Base-by-base conservation (phyloP, 1,140 invertebrate species). In the Ruditapes philippinarum region DNA sequence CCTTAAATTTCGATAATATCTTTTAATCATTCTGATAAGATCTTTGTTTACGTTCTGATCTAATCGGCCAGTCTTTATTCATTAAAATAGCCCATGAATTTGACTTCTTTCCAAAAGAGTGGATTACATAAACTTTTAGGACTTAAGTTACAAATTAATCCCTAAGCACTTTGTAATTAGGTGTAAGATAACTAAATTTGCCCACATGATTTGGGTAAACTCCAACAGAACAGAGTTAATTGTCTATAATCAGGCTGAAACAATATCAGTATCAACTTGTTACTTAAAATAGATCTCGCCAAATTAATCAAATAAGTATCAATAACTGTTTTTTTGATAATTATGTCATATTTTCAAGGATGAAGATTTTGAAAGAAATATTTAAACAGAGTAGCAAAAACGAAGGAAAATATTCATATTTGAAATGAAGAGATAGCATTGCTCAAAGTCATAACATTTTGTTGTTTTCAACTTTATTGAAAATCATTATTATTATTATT, bases 91-190 rank as follows among this genome's bases (percentile, higher is more conserved):
- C 22, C 19, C 57, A 62, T n/a, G 19, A n/a, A 36, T 40, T 70
- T 70, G n/a, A 25, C n/a, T 25, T 38, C 14, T 19, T 3, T 28
- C 28, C 65, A 22, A 70, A 70, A 4, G 1, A 38, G 33, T 12
- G 38, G 65, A 70, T 70, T 70, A 70, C 38, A 4, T 19, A 70
- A 17, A 70, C 5, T 45, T 70, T 60, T 65, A 65, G 33, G 33
- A 4, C 25, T 22, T 70, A 38, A 38, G 65, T 36, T 70, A 70
- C 65, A 70, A 70, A 70, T 70, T 70, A 70, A 70, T 70, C 65
- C 36, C 31, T 40, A 70, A 4, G 14, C 19, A 38, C 33, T 38
- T 38, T 2, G 57, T 38, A 31, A 70, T 33, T 65, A n/a, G 60
- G 60, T 65, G 33, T 33, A 65, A 65, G 60, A 65, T 65, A 65